Evolutionary conservation across 37 sponge, comb jelly and placozoan species (phyloP).

Genomic region (Eunapius fragilis): DNA sequence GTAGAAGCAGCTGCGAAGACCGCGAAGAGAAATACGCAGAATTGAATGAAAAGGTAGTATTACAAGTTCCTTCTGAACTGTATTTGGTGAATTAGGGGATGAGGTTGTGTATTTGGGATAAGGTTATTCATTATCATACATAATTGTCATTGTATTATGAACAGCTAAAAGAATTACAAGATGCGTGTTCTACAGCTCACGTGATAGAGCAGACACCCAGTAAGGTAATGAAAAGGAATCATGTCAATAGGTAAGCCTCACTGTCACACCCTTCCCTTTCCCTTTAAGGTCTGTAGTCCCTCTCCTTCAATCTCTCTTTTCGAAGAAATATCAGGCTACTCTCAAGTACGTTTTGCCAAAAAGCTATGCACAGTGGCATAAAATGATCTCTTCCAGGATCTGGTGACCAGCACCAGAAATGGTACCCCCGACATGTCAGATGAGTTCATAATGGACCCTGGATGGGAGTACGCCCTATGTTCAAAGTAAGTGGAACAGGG

Average conservation of each 20-base stretch:
- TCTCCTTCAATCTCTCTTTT: not conserved
- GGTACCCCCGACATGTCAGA: not conserved
- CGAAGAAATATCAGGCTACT: not conserved
- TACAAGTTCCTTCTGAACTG: too few relatives aligned
- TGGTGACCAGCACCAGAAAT: not conserved
- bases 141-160: not conserved
- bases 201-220: not conserved
- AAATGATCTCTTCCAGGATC: not conserved
- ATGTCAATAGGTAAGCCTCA: too few relatives aligned
- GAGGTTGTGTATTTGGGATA: too few relatives aligned
- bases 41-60: not conserved
- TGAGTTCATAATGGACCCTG: not conserved
- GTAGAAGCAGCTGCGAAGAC: not conserved
- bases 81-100: too few relatives aligned
- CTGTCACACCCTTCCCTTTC: too few relatives aligned
- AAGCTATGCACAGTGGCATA: too few relatives aligned
- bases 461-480: not conserved
- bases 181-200: not conserved
- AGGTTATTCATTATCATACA: not conserved
- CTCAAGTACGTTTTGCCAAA: not conserved
- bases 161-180: not conserved
- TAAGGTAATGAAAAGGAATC: not conserved
- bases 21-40: not conserved
- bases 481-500: not conserved
- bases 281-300: not conserved